Percentiles rank a stretch among this genome's conserved stretches.
Evolutionary conservation across 2,888 invertebrate species (phyloP).

Genomic region (Epistrophe grossulariae): DNA sequence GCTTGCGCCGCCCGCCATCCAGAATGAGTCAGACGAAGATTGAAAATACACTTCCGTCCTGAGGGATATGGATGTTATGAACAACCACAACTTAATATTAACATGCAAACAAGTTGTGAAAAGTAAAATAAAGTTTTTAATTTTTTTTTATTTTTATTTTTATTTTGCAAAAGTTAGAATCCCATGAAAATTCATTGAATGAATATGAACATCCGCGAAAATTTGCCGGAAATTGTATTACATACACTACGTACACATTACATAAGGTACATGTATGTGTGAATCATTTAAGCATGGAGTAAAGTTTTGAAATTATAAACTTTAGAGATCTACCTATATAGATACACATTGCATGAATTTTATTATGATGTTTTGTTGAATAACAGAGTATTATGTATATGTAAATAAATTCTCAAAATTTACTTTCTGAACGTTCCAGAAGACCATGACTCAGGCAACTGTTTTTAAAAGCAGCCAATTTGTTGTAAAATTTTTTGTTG

Average conservation of each 20-base stretch:
- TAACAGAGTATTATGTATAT: not conserved
- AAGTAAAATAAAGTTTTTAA: slow-evolving; percentile 33
- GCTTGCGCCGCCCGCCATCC: not conserved
- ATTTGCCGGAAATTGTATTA: not conserved
- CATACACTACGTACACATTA: no score
- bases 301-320: slow-evolving; percentile 22
- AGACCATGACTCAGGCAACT: no score
- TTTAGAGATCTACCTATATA: not conserved
- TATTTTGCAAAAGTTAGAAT: slow-evolving; percentile 1
- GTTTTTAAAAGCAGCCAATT: no score
- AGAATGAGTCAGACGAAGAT: slow-evolving; percentile 25
- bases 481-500: no score
- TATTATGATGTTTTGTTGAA: not conserved
- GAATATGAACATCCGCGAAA: slow-evolving; percentile 14
- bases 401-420: no score
- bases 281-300: not conserved
- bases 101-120: slow-evolving; percentile 30
- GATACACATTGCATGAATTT: slow-evolving; percentile 10
- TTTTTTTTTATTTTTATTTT: not conserved
- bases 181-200: slow-evolving; percentile 28
- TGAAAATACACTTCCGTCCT: slow-evolving; percentile 40
- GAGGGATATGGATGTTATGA: slow-evolving; percentile 9
- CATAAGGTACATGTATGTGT: not conserved
- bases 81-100: slow-evolving; percentile 34
- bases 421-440: no score